Base-by-base conservation (phyloP, 2,888 invertebrate species). In the Lasioglossum zephyrum region DNA sequence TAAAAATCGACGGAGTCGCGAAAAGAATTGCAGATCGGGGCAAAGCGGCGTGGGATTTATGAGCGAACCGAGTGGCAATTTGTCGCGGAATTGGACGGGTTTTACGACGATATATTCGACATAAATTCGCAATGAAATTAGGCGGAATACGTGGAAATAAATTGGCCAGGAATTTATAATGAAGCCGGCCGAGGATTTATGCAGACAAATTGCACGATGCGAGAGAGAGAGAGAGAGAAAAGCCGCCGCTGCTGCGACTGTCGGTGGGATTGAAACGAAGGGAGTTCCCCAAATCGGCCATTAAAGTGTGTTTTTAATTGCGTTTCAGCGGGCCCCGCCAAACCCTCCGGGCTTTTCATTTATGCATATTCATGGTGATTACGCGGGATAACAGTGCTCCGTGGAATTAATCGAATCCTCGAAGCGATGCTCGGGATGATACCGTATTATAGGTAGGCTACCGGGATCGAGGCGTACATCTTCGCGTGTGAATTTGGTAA, bases 71-170 rank as follows among this genome's bases (percentile, higher is more conserved):
- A 22, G 22, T 47, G 57, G 57, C 60, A 77, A 81, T 81, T 81
- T 81, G 77, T 81, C 72, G 57, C 26, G 57, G 57, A 41, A 39
- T 76, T 44, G 44, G 57, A 57, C 11, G 44, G 70, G 44, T 31
- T 77, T 81, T 81, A 81, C 31, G 77, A n/a, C 57, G 47, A 63
- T 60, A 41, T 31, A 53, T 75, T 80, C 69, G 69, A 57, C 75
- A 41, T 75, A 81, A 53, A 77, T 81, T 77, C 36, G 26, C 39
- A 72, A 49, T 63, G 49, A 70, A 72, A 77, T 77, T 70, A 49
- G 47, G 39, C 36, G 60, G 63, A 73, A 63, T 26, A 31, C 47
- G 22, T 26, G 72, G 70, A n/a, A 72, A 60, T 81, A 73, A 73
- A 73, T 81, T 81, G n/a, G 5, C 16, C 16, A 22, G 16, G 60